Evolutionary conservation across 1,140 invertebrate species (phyloP).

Genomic region (Saccostrea glomerata): DNA sequence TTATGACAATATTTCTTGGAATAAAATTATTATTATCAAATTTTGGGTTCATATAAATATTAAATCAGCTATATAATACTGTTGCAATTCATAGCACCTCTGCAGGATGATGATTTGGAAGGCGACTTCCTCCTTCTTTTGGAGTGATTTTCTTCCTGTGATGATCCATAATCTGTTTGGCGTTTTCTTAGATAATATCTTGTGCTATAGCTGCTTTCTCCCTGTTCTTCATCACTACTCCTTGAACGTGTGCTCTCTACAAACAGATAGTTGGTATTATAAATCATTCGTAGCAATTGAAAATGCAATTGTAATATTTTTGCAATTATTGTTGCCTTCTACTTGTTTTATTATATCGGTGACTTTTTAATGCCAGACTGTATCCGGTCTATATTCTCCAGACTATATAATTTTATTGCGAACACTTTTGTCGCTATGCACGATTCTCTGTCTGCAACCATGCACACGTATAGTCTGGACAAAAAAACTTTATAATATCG

Average conservation of each 20-base stretch:
- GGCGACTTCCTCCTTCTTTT: constrained; percentile 43
- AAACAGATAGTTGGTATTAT: background rate
- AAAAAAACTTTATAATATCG: background rate
- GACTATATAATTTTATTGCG: background rate
- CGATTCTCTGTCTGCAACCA: background rate
- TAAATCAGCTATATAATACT: too few species aligned
- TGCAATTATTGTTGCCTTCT: too few species aligned
- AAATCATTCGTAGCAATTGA: background rate
- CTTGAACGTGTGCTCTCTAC: constrained; percentile 24
- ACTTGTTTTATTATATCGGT: background rate
- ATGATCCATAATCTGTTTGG: constrained; percentile 35
- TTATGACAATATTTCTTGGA: too few species aligned
- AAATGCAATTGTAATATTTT: too few species aligned
- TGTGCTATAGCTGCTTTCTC: constrained; percentile 40
- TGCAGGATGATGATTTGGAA: constrained; percentile 7
- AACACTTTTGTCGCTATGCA: background rate
- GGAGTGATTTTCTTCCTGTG: background rate
- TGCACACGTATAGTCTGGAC: background rate
- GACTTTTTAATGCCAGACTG: background rate
- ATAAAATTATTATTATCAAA: too few species aligned
- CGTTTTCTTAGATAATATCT: constrained; percentile 52
- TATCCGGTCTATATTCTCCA: background rate
- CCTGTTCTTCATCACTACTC: constrained; percentile 43
- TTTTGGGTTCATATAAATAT: too few species aligned
- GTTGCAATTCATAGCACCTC: background rate